Evolutionary conservation across 2,888 invertebrate species (phyloP), one percentile per base, ranked within the genome.

Genomic region (Drosophila paramelanica): DNA sequence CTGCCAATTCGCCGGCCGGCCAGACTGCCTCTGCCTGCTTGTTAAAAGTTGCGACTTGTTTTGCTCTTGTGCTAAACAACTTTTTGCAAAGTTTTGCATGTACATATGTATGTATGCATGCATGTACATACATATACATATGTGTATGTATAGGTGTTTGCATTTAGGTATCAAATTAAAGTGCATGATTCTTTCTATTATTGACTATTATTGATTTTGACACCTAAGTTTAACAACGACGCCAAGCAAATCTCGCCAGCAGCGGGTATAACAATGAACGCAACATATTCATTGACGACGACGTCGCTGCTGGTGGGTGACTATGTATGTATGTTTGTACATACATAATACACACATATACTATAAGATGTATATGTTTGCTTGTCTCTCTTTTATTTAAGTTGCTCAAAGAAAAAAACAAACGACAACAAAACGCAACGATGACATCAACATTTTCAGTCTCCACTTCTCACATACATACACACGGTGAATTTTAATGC

Each of bases 371-470:
- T 55, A 25, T 42, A 8, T n/a, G 39, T 43, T 14, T 23, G 20
- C 31, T 45, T 25, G 23, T 42, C 53, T 57, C 59, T 56, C 25
- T 47, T 41, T 61, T 55, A 33, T 60, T 25, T 68, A 68, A 51
- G 45, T 57, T 50, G 64, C 60, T 53, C 17, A 49, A 73, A 45
- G 20, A 62, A 56, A 62, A 58, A 79, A 49, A 65, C 62, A 67
- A 74, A 64, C 36, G 64, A 45, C 60, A 66, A 84, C 53, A 73
- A 69, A 77, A 79, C 77, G 77, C 77, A 81, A 77, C 67, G 87
- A 88, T 84, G 84, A 84, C 84, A 84, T 84, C 84, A 84, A 88
- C 84, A 67, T 72, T 82, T 77, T 67, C 51, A 64, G 74, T 70
- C 66, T 67, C 50, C 51, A 61, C 70, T 60, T 66, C 62, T 67